These are phyloP conservation scores for Pinna nobilis DNA, from an alignment of 1,140 invertebrate genomes.

Conservation along the genomic window DNA sequence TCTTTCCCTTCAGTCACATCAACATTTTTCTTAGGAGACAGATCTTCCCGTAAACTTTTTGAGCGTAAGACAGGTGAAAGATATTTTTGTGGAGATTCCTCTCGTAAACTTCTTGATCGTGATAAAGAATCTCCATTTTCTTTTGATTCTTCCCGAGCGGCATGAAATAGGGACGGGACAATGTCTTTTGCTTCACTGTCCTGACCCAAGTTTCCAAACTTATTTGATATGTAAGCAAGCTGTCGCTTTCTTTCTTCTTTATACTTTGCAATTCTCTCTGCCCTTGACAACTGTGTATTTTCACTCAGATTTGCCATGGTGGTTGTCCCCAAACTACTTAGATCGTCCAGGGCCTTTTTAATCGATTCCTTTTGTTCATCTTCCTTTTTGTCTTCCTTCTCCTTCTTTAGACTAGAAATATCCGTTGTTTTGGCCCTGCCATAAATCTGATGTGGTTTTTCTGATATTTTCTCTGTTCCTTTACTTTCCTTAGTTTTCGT, in stretches of 20 bases:
- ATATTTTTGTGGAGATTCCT: slow-evolving; percentile 42
- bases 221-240: slow-evolving; percentile 42
- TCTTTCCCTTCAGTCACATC: neutral
- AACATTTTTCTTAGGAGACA: slow-evolving; percentile 15
- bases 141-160: slow-evolving; percentile 13
- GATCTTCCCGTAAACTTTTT: slow-evolving; percentile 43
- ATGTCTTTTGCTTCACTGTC: slow-evolving; percentile 19
- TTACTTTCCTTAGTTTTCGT: neutral
- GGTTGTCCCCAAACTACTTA: neutral
- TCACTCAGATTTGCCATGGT: slow-evolving; percentile 32
- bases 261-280: slow-evolving; percentile 51
- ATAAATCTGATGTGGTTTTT: neutral
- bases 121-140: slow-evolving; percentile 19
- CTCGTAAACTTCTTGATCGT: slow-evolving; percentile 47
- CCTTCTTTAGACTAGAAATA: neutral
- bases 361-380: neutral
- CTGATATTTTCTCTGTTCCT: neutral
- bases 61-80: slow-evolving; percentile 39
- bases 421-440: neutral
- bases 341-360: no score
- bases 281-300: slow-evolving; percentile 34
- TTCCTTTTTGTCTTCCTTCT: neutral
- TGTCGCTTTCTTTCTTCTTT: slow-evolving; percentile 52
- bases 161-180: slow-evolving; percentile 45
- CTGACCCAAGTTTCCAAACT: slow-evolving; percentile 31